A percentile compares a stretch with the other conserved stretches of the same genome.
Evolutionary conservation across 2,113 vertebrate genomes (phyloP).

Genomic region (Heterotis niloticus): DNA sequence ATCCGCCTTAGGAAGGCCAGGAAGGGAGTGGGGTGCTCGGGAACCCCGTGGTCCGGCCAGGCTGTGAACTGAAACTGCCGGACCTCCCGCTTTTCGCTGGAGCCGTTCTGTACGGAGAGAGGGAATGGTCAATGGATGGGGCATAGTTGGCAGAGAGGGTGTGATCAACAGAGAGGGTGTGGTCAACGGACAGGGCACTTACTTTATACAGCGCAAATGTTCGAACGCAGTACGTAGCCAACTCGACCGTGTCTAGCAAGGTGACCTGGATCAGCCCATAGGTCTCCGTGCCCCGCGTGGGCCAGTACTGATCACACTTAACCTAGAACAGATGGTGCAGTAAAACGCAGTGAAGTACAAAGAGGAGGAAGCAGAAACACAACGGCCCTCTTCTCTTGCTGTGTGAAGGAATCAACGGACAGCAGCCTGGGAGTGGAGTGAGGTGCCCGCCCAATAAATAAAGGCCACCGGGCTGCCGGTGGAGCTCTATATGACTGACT

Average conservation of each 20-base stretch:
- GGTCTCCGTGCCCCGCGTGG: constrained; percentile 90
- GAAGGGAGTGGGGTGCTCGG: constrained; percentile 94
- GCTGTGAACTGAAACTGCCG: constrained; percentile 98
- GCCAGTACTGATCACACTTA: constrained; percentile 98
- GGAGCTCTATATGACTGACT: constrained; percentile 32
- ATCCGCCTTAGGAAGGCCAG: constrained; percentile 92
- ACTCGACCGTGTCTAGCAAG: constrained; percentile 87
- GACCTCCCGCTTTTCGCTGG: constrained; percentile 95
- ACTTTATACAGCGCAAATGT: constrained; percentile 98
- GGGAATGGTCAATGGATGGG: neutral
- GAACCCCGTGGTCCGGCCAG: constrained; percentile 98
- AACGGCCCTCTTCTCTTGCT: constrained; percentile 14
- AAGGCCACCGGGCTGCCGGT: constrained; percentile 37
- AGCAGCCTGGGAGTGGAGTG: constrained; percentile 19
- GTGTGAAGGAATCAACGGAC: neutral
- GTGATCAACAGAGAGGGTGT: too few species aligned
- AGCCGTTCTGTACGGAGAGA: constrained; percentile 76
- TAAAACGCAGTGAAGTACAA: constrained; percentile 21
- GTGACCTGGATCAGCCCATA: constrained; percentile 94
- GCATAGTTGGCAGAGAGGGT: too few species aligned
- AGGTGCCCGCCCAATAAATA: constrained; percentile 20
- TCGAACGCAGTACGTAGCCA: constrained; percentile 94
- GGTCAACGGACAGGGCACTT: constrained; percentile 30
- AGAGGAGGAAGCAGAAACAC: neutral
- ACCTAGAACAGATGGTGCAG: constrained; percentile 68